Conservation (phyloP, 2,113 vertebrate species). For the Ochotona princeps region DNA sequence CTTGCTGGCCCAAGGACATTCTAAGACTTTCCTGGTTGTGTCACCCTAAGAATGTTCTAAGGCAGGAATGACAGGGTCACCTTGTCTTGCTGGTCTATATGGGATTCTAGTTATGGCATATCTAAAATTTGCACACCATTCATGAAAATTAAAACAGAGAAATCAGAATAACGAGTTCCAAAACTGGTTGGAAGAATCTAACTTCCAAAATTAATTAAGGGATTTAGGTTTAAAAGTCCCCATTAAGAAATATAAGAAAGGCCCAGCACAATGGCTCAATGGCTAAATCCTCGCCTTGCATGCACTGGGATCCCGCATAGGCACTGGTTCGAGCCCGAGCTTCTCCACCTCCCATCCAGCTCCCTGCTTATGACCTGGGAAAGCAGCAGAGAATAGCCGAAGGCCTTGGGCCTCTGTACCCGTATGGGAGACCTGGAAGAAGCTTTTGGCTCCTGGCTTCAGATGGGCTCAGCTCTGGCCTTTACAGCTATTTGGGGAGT, state of each 20-base stretch:
- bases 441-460: too few relatives aligned
- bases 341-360: too few relatives aligned
- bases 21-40: accelerated
- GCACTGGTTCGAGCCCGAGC: too few relatives aligned
- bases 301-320: too few relatives aligned
- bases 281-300: too few relatives aligned
- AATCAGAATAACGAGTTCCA: not conserved
- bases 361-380: too few relatives aligned
- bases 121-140: not conserved
- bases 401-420: too few relatives aligned
- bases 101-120: not conserved
- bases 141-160: not conserved
- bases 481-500: too few relatives aligned
- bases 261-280: too few relatives aligned
- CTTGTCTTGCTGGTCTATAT: not conserved
- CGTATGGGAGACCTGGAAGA: too few relatives aligned
- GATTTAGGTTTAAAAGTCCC: not conserved
- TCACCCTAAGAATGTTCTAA: not conserved
- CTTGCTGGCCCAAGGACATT: not conserved
- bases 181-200: not conserved
- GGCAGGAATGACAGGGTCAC: not conserved
- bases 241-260: not conserved
- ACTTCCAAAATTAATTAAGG: not conserved
- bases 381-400: too few relatives aligned
- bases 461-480: too few relatives aligned